phyloP scores from a whole-genome alignment of 2,113 vertebrate species.

The Ophthalmolycus amberensis region DNA sequence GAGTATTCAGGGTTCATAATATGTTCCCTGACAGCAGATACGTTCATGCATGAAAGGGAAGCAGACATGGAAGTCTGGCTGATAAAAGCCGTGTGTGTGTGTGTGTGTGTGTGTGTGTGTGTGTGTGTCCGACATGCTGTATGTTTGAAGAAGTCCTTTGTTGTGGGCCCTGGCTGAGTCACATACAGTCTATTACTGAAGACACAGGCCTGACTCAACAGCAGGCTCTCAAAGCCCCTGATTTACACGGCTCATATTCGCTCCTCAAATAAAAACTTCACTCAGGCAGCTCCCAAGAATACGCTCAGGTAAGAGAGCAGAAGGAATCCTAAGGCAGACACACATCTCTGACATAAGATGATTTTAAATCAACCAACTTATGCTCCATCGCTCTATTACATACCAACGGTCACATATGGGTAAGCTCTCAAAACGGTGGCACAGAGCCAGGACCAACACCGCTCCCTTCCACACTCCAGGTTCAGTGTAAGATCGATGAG shows the following conservation, averaged over 20 bases:
- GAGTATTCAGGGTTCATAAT: conserved; percentile 17
- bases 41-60: conserved; percentile 45
- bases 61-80: conserved; percentile 45
- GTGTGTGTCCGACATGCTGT: conserved; percentile 31
- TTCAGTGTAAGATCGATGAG: conserved; percentile 61
- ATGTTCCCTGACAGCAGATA: conserved; percentile 36
- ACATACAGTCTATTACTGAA: conserved; percentile 16
- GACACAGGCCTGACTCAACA: conserved; percentile 25
- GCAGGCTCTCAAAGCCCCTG: conserved; percentile 33
- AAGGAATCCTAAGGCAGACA: conserved; percentile 2
- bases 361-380: conserved; percentile 36
- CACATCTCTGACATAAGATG: conserved; percentile 25
- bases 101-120: conserved; percentile 34
- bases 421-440: conserved; percentile 43
- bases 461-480: conserved; percentile 37
- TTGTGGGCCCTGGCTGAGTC: conserved; percentile 41
- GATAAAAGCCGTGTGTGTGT: conserved; percentile 47
- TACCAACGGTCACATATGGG: conserved; percentile 46
- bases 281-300: not conserved
- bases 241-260: conserved; percentile 39
- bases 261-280: conserved; percentile 35
- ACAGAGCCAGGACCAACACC: conserved; percentile 67
- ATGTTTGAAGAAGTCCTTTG: conserved; percentile 54
- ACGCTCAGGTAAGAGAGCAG: conserved; percentile 4
- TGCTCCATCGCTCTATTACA: conserved; percentile 32